Conservation (phyloP, 2,888 invertebrate species). For the Clitarchus hookeri region DNA sequence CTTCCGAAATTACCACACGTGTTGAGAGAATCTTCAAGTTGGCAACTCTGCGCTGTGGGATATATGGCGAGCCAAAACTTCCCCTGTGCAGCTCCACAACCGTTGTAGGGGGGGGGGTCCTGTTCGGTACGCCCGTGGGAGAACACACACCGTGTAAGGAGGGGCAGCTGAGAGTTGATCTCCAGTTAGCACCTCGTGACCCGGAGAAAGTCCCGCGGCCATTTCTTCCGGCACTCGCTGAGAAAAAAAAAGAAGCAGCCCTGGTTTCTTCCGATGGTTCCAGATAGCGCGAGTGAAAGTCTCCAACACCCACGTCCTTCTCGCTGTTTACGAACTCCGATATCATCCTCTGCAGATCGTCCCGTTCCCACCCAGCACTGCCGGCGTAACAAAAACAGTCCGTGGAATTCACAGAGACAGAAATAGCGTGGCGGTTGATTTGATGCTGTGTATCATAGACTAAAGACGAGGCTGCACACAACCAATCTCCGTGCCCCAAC, state of each 20-base stretch:
- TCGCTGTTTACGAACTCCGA: not conserved
- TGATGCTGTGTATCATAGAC: too few relatives aligned
- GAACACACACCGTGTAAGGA: not conserved
- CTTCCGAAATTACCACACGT: slow-evolving; percentile 28
- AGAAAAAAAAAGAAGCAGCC: not conserved
- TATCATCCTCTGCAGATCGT: not conserved
- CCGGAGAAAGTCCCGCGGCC: slow-evolving; percentile 25
- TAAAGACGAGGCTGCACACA: too few relatives aligned
- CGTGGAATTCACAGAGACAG: not conserved
- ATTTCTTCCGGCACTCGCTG: not conserved
- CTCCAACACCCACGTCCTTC: not conserved
- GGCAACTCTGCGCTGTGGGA: not conserved
- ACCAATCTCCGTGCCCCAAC: too few relatives aligned
- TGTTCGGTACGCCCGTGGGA: not conserved
- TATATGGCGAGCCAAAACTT: not conserved
- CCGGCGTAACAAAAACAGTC: not conserved
- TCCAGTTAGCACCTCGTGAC: slow-evolving; percentile 36
- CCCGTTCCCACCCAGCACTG: not conserved
- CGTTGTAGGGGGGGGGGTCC: too few relatives aligned
- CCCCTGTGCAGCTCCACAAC: not conserved
- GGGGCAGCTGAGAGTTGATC: slow-evolving; percentile 37
- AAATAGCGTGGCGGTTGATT: too few relatives aligned
- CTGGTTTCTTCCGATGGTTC: not conserved
- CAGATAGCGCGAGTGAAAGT: not conserved
- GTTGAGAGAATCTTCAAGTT: slow-evolving; percentile 37